Percentiles rank a stretch among this genome's conserved stretches.
Evolutionary conservation across 2,797 vertebrate species (phyloP).

Genomic region (Brachymystax lenok): DNA sequence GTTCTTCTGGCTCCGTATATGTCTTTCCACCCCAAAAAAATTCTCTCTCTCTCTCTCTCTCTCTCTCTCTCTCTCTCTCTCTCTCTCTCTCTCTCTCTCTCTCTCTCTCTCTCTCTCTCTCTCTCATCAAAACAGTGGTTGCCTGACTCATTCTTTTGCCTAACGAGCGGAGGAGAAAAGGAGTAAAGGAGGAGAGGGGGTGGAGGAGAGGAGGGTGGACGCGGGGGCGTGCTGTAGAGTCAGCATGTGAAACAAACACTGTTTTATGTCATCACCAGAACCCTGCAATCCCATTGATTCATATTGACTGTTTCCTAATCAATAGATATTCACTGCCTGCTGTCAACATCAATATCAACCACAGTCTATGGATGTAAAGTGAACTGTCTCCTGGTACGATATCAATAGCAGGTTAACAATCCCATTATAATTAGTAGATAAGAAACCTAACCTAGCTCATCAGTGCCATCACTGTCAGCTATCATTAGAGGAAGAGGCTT

Average conservation of each 20-base stretch:
- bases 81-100: not conserved
- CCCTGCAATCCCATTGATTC: not conserved
- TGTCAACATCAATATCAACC: not conserved
- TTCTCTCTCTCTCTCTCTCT: not conserved
- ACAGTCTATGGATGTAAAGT: not conserved
- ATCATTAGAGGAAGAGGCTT: slow-evolving; percentile 10
- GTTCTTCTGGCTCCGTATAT: not conserved
- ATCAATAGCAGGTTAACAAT: not conserved
- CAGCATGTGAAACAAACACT: slow-evolving; percentile 45
- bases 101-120: not conserved
- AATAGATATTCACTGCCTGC: not conserved
- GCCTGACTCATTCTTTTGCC: slow-evolving; percentile 64
- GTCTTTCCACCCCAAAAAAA: not conserved
- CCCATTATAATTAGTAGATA: not conserved
- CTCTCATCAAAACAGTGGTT: slow-evolving; percentile 43
- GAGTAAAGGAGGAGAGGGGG: slow-evolving; percentile 15
- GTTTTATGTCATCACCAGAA: slow-evolving; percentile 19
- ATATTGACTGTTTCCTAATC: not conserved
- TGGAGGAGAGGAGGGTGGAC: slow-evolving; percentile 30
- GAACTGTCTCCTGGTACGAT: not conserved
- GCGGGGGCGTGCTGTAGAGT: slow-evolving; percentile 16
- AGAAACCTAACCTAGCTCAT: not conserved
- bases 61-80: not conserved
- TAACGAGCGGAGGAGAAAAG: slow-evolving; percentile 51
- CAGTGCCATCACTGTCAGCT: not conserved